phyloP scores from a whole-genome alignment of 1,140 invertebrate genomes.

The Cydia splendana region DNA sequence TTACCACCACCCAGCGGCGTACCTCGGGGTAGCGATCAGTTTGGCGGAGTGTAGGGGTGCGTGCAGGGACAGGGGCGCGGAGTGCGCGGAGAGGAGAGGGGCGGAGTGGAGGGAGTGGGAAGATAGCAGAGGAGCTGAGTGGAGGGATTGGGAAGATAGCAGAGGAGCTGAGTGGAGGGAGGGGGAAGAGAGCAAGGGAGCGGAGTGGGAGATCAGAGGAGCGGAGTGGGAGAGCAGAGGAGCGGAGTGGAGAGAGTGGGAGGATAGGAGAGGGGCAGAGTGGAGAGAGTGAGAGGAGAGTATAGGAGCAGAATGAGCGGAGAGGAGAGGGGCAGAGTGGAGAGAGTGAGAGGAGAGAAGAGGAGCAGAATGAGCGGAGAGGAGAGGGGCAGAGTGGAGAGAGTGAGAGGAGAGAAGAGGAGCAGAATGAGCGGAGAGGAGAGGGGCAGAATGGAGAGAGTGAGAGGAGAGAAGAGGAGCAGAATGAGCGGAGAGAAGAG shows the following conservation, averaged over 20 bases:
- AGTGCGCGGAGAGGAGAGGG: not conserved
- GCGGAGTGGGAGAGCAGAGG: constrained; percentile 11
- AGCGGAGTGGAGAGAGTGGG: not conserved
- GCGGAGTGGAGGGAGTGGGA: constrained; percentile 15
- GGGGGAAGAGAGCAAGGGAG: not conserved
- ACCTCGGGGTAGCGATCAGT: constrained; percentile 15
- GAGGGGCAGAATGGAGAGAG: not conserved
- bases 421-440: not conserved
- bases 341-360: not conserved
- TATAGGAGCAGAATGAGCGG: not conserved
- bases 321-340: not conserved
- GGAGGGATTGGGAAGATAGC: not conserved
- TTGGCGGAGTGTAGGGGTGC: constrained; percentile 2
- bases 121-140: not conserved
- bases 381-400: not conserved
- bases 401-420: not conserved
- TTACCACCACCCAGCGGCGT: constrained; percentile 36
- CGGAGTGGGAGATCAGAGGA: not conserved
- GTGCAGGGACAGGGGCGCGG: constrained; percentile 1
- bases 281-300: constrained; percentile 1
- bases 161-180: not conserved
- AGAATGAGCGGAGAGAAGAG: not conserved
- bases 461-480: not conserved
- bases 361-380: not conserved
- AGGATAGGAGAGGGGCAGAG: not conserved